Evolutionary conservation across 64 coral and sea anemone species (phyloP).

Genomic region (Actinia tenebrosa): DNA sequence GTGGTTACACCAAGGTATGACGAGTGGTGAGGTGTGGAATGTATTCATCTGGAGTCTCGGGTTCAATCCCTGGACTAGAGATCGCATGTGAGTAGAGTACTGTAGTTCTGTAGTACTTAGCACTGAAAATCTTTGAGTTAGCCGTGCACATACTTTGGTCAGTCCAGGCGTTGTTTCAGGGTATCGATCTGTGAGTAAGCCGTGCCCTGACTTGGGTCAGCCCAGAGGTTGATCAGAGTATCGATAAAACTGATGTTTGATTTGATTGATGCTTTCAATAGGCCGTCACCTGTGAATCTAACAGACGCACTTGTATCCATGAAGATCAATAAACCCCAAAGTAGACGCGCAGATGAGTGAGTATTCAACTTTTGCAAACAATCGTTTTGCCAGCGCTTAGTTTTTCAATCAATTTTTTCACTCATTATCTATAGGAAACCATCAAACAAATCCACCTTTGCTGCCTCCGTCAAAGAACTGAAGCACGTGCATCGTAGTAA

Average conservation of each 20-base stretch:
- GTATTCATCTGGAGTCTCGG: too few species aligned
- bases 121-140: too few species aligned
- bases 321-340: neutral
- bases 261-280: neutral
- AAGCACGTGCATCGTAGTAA: constrained; percentile 29
- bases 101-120: too few species aligned
- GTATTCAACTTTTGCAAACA: neutral
- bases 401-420: neutral
- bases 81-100: too few species aligned
- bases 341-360: neutral
- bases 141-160: too few species aligned
- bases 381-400: neutral
- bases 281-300: neutral
- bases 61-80: too few species aligned
- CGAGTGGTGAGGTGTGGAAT: too few species aligned
- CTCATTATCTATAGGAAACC: neutral
- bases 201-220: neutral
- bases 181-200: too few species aligned
- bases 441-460: constrained; percentile 36
- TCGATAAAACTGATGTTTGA: neutral
- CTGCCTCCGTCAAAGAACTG: constrained; percentile 38
- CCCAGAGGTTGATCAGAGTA: neutral
- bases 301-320: constrained; percentile 3
- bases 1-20: too few species aligned
- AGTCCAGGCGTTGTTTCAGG: too few species aligned